These are phyloP conservation scores for Alloscopus bannaensis DNA, from an alignment of 2,888 invertebrate species.

Conservation along the genomic window DNA sequence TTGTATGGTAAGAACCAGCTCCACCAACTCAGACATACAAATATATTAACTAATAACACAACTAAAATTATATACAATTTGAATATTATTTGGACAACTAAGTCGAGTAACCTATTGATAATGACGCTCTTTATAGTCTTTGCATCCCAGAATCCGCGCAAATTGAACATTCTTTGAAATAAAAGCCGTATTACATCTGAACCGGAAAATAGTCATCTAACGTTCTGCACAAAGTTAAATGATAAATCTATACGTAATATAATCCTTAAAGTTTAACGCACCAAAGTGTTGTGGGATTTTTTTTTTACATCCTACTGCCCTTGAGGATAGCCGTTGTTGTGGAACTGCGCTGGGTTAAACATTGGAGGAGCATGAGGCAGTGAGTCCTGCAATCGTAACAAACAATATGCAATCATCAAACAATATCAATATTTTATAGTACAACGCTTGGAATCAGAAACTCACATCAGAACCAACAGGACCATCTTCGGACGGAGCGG, in stretches of 20 bases:
- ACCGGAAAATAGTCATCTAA: conserved; percentile 11
- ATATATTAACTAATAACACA: background rate
- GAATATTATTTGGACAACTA: background rate
- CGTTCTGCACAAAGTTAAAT: background rate
- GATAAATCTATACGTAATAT: background rate
- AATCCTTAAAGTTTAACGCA: conserved; percentile 10
- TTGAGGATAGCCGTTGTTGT: conserved; percentile 46
- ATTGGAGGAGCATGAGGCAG: conserved; percentile 71
- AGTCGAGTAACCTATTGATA: background rate
- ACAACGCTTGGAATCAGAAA: conserved; percentile 1
- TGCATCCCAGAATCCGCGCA: background rate
- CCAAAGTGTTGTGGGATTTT: background rate
- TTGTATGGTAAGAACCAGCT: conserved; percentile 38
- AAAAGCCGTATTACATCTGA: conserved; percentile 16
- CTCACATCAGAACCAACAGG: conserved; percentile 31
- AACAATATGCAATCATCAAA: too few relatives aligned
- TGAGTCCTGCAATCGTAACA: background rate
- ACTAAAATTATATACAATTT: conserved; percentile 1
- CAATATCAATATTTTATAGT: background rate
- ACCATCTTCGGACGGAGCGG: conserved; percentile 38
- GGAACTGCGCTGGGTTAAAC: conserved; percentile 74
- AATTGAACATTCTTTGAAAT: conserved; percentile 7
- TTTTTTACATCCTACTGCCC: conserved; percentile 31
- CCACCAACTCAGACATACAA: conserved; percentile 24
- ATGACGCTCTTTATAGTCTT: background rate